Conservation (phyloP, 2,113 vertebrate genomes). For the Cebus imitator region DNA sequence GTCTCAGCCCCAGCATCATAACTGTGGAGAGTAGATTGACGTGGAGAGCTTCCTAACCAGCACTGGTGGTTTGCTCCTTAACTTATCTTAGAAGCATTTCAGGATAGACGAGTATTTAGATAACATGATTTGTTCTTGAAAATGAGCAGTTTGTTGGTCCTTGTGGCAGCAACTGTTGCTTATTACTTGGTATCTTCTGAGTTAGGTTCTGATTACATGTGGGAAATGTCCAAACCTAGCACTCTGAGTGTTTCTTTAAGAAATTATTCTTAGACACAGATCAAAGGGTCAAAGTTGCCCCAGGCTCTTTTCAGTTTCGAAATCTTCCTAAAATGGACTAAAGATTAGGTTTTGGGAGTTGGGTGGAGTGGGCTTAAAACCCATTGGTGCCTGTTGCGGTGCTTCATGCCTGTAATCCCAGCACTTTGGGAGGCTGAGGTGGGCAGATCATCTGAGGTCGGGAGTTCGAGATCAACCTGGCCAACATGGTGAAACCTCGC, state of each 20-base stretch:
- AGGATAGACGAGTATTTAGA: neutral
- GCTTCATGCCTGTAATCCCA: neutral
- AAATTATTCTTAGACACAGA: neutral
- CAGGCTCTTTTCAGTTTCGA: neutral
- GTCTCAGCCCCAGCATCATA: neutral
- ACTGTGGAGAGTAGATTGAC: rapidly evolving
- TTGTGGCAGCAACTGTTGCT: neutral
- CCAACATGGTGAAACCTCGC: too few species aligned
- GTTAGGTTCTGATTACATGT: neutral
- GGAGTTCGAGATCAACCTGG: too few species aligned
- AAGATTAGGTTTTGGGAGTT: neutral
- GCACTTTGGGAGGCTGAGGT: neutral
- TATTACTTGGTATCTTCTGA: neutral
- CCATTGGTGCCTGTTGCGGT: neutral
- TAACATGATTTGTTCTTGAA: neutral
- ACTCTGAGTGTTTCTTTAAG: neutral
- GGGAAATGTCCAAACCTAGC: neutral
- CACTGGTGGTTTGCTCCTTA: neutral
- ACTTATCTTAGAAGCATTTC: neutral
- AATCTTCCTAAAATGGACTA: constrained; percentile 5
- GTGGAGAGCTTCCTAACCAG: neutral
- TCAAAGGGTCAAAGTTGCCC: neutral
- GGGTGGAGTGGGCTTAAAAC: neutral
- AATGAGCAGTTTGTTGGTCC: neutral
- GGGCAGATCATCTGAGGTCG: too few species aligned